These are phyloP conservation scores for Limosa lapponica DNA, from an alignment of 2,797 vertebrate genomes.

Conservation along the genomic window DNA sequence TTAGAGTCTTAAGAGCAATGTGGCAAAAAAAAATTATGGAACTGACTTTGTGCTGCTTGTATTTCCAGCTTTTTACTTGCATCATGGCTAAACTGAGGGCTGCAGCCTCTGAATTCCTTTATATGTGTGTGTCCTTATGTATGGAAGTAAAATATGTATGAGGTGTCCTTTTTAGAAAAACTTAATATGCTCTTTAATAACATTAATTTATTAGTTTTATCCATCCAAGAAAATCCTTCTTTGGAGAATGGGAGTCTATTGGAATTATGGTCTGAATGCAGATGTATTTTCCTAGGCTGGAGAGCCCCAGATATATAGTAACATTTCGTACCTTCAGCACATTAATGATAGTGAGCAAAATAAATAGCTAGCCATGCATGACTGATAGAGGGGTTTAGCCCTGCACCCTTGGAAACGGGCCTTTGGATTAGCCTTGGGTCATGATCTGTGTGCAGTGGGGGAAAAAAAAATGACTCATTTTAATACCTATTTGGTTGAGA, in stretches of 20 bases:
- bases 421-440: slow-evolving; percentile 68
- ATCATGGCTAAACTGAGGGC: not conserved
- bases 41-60: not conserved
- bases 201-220: slow-evolving; percentile 48
- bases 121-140: not conserved
- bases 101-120: not conserved
- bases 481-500: slow-evolving; percentile 72
- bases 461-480: slow-evolving; percentile 2
- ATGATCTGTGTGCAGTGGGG: slow-evolving; percentile 6
- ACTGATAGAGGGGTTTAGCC: slow-evolving; percentile 60
- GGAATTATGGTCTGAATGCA: slow-evolving; percentile 36
- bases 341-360: slow-evolving; percentile 67
- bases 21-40: not conserved
- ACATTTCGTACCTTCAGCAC: slow-evolving; percentile 53
- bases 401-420: slow-evolving; percentile 44
- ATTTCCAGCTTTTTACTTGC: not conserved
- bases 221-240: slow-evolving; percentile 30
- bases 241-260: not conserved
- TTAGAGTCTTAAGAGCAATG: not conserved
- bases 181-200: not conserved
- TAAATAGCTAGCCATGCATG: slow-evolving; percentile 68
- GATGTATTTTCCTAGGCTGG: slow-evolving; percentile 51
- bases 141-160: not conserved
- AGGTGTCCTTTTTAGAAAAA: slow-evolving; percentile 1
- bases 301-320: slow-evolving; percentile 42